Evolutionary conservation across 2,888 invertebrate species (phyloP).

Genomic region (Entomobrya proxima): DNA sequence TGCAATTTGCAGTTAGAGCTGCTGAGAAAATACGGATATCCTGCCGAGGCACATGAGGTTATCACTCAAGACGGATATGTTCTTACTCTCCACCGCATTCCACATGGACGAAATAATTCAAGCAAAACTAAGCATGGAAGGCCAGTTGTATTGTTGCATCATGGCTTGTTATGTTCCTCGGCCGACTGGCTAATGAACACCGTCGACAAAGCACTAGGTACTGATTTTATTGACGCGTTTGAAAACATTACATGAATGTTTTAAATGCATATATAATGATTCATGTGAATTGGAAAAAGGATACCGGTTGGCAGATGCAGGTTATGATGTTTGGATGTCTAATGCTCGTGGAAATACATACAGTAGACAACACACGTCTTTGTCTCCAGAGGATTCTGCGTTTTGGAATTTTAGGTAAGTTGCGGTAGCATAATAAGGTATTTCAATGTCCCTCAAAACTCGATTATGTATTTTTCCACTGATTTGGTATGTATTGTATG

Average conservation of each 20-base stretch:
- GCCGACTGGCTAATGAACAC: constrained; percentile 80
- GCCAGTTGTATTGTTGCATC: constrained; percentile 77
- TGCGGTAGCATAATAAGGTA: too few species aligned
- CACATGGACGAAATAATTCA: constrained; percentile 44
- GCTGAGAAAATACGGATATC: constrained; percentile 60
- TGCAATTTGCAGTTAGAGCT: constrained; percentile 41
- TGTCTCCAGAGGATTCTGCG: constrained; percentile 7
- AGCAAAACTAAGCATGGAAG: not conserved
- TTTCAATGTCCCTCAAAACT: not conserved
- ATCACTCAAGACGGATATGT: constrained; percentile 64
- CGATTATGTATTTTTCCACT: not conserved
- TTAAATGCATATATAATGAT: constrained; percentile 36
- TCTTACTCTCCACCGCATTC: constrained; percentile 64
- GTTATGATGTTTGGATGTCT: constrained; percentile 78
- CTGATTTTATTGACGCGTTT: not conserved
- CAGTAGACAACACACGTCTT: constrained; percentile 76
- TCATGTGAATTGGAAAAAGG: too few species aligned
- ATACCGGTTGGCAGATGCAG: constrained; percentile 75
- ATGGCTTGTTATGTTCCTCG: constrained; percentile 78
- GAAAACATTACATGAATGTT: not conserved
- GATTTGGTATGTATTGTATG: not conserved
- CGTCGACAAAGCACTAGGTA: constrained; percentile 82
- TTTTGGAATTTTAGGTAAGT: constrained; percentile 63
- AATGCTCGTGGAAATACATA: constrained; percentile 79
- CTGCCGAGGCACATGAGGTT: constrained; percentile 63